phyloP scores from a whole-genome alignment of 1,140 invertebrate genomes.

The Pararge aegeria region DNA sequence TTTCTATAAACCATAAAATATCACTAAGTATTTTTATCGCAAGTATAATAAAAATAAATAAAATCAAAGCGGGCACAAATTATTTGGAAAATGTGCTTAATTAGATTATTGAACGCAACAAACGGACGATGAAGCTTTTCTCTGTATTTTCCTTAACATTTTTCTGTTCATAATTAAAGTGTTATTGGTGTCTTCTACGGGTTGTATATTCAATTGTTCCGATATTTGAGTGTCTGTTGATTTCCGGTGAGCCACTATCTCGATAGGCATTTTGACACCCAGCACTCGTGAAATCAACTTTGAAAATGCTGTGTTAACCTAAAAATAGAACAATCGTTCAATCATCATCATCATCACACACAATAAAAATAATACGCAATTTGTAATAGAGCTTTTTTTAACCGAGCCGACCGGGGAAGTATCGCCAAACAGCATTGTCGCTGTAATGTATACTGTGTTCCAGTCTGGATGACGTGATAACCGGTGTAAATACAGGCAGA shows the following conservation, averaged over 20 bases:
- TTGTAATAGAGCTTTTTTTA: too few species aligned
- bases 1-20: too few species aligned
- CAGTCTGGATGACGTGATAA: too few species aligned
- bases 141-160: constrained; percentile 58
- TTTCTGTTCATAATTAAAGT: constrained; percentile 71
- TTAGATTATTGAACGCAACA: constrained; percentile 68
- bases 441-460: too few species aligned
- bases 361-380: too few species aligned
- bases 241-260: constrained; percentile 28
- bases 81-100: constrained; percentile 2
- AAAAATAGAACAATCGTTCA: constrained; percentile 13
- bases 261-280: constrained; percentile 45
- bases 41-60: constrained; percentile 5
- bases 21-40: too few species aligned
- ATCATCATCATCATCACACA: too few species aligned
- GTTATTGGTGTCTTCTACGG: constrained; percentile 34
- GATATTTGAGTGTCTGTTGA: constrained; percentile 19
- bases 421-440: too few species aligned
- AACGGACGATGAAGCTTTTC: constrained; percentile 65
- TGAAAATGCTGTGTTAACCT: constrained; percentile 68
- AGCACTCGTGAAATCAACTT: constrained; percentile 55
- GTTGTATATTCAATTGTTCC: constrained; percentile 11
- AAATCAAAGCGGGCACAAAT: not conserved
- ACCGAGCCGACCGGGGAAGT: too few species aligned
- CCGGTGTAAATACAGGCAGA: too few species aligned